Evolutionary conservation across 2,113 vertebrate genomes (phyloP), one percentile per base, ranked within the genome.

Genomic region (Gadus chalcogrammus): DNA sequence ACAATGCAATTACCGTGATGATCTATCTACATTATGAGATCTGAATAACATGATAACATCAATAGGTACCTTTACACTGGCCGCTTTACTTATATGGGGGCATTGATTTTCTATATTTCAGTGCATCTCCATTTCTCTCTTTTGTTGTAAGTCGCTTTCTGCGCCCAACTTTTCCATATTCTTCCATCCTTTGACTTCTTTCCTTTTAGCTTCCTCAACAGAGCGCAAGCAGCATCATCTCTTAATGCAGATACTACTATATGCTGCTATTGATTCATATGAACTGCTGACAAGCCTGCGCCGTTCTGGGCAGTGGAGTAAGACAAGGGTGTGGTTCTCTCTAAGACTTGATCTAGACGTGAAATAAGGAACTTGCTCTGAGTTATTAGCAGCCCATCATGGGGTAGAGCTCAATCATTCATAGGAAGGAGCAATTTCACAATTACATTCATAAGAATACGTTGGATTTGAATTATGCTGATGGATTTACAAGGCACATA

Each of bases 1-100:
- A 48, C 8, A 48, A 48, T 48, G 42, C 31, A 35, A 35, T 35
- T 35, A 35, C 31, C 6, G 31, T 35, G 31, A 35, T 35, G 31
- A 35, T 35, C 4, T 35, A 35, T 5, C 31, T 35, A 35, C 31
- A 35, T 35, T 35, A 35, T 35, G 4, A 35, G 31, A 35, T 35
- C 31, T 35, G 2, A 24, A 24, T 24, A 24, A 24, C 1, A 24
- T 82, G 79, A 79, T 74, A 80, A 84, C 76, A 75, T 82, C 78
- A 72, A 81, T 82, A 70, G 56, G 72, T 70, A 67, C 79, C 74
- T 82, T 84, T 73, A 85, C 76, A 77, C 74, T 72, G 79, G 74
- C 79, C 78, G 77, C 76, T 85, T 82, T 79, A 78, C 69, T 79
- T 84, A 85, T 84, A 82, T 79, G 80, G 79, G 38, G 61, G 27